phyloP scores from a whole-genome alignment of 2,113 vertebrate species.

The Macquaria australasica region DNA sequence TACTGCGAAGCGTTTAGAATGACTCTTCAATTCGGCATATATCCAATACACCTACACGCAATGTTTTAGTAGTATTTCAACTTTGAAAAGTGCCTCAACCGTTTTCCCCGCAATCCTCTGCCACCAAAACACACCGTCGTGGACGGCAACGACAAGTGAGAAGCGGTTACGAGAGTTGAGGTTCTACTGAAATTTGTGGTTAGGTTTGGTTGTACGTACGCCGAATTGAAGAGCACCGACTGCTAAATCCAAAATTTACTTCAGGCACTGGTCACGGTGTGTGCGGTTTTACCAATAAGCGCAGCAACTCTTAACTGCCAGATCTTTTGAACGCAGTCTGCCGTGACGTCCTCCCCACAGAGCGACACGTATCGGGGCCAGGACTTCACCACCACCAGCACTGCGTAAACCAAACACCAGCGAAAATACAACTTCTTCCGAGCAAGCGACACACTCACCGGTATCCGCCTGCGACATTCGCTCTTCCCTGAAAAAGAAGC shows the following conservation, averaged over 20 bases:
- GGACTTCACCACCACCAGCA: constrained; percentile 31
- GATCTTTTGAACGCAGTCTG: constrained; percentile 29
- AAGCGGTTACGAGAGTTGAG: neutral
- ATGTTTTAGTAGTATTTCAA: neutral
- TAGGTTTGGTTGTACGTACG: neutral
- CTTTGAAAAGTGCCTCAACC: constrained; percentile 27
- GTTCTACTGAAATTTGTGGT: neutral
- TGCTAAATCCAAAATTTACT: fast-evolving
- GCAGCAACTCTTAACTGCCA: fast-evolving
- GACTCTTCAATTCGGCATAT: constrained; percentile 22
- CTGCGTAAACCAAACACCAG: constrained; percentile 34
- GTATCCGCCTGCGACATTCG: constrained; percentile 46
- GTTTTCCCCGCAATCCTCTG: neutral
- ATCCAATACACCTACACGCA: fast-evolving
- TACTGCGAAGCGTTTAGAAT: fast-evolving
- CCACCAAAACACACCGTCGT: neutral
- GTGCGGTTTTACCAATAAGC: fast-evolving
- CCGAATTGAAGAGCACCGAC: constrained; percentile 3
- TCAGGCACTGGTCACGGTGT: fast-evolving
- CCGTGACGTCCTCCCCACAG: constrained; percentile 56
- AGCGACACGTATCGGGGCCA: constrained; percentile 71
- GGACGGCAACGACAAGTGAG: neutral
- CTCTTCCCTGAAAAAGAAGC: neutral
- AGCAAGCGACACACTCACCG: constrained; percentile 50
- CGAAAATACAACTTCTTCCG: constrained; percentile 44